Evolutionary conservation across 2,888 invertebrate genomes (phyloP), one percentile per base, ranked within the genome.

Genomic region (Brenthis daphne): DNA sequence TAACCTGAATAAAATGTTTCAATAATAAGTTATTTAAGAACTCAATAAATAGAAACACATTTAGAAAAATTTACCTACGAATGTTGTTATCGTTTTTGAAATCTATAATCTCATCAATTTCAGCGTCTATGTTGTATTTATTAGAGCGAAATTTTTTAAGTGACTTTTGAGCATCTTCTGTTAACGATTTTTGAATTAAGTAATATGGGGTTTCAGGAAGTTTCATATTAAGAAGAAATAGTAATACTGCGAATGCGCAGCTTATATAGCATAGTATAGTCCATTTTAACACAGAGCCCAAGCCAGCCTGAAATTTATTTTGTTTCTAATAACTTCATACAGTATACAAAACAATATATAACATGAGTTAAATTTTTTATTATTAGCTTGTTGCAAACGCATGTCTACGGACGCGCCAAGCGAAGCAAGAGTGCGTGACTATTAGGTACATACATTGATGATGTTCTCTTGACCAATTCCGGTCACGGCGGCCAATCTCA

Each of bases 131-230:
- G 43, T 85, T 73, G 56, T 83, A 85, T 11, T 75, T 67, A 0
- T 64, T 64, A 0, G 80, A 75, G 65, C 90, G 79, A 65, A 88
- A 86, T 54, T 75, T 78, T 43, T 69, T 77, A 6, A 90, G 73
- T 0, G 73, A 58, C 0, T 37, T 58, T 56, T 71, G 75, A 0
- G 85, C 81, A 0, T 76, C 67, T 1, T 77, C 78, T 0, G 73
- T 69, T 0, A 68, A 74, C 0, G 75, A 73, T 13, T 75, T 80
- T 70, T 85, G 69, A 0, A 90, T 78, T 0, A 83, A 53, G 57
- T 72, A 89, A 72, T 87, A 85, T 0, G 89, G 90, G 0, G 87
- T 83, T 67, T 90, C 89, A 0, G 86, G 83, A 0, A 88, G 79
- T 13, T 81, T 74, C 0, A 76, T 68, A 54, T 79, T 80, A 2